phyloP scores from a whole-genome alignment of 2,113 vertebrate genomes.

The Grallaria varia region DNA sequence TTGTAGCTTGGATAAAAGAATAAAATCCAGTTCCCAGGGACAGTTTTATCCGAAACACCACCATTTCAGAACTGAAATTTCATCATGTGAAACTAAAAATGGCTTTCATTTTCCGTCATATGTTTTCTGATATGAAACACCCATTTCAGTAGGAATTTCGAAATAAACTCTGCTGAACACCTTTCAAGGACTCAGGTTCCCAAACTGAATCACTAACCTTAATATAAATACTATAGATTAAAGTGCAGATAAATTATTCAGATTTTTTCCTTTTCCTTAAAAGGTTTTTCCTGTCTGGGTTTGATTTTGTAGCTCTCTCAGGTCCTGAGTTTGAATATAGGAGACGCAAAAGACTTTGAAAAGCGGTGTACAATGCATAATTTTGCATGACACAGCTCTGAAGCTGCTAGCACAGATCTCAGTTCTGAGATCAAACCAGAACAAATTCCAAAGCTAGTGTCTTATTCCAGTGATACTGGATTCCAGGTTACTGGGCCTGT shows the following conservation, averaged over 20 bases:
- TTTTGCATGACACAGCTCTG: neutral
- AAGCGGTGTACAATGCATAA: neutral
- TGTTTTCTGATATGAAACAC: neutral
- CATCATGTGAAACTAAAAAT: neutral
- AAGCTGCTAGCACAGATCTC: neutral
- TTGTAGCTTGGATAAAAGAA: neutral
- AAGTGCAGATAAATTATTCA: neutral
- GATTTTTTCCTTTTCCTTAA: neutral
- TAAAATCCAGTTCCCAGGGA: neutral
- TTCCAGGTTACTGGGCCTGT: neutral
- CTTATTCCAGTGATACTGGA: neutral
- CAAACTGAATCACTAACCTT: neutral
- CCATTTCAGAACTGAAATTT: neutral
- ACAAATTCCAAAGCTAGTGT: neutral
- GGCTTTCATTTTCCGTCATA: neutral
- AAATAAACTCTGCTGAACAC: neutral
- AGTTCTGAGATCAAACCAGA: neutral
- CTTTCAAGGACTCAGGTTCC: neutral
- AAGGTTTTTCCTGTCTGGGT: neutral
- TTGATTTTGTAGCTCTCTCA: neutral
- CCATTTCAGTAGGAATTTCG: neutral
- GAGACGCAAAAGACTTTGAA: neutral
- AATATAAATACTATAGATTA: neutral
- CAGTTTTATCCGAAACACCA: neutral
- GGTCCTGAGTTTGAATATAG: neutral